A percentile compares a stretch with the other conserved stretches of the same genome.
Evolutionary conservation across 2,888 invertebrate species (phyloP).

Genomic region (Melolontha melolontha): DNA sequence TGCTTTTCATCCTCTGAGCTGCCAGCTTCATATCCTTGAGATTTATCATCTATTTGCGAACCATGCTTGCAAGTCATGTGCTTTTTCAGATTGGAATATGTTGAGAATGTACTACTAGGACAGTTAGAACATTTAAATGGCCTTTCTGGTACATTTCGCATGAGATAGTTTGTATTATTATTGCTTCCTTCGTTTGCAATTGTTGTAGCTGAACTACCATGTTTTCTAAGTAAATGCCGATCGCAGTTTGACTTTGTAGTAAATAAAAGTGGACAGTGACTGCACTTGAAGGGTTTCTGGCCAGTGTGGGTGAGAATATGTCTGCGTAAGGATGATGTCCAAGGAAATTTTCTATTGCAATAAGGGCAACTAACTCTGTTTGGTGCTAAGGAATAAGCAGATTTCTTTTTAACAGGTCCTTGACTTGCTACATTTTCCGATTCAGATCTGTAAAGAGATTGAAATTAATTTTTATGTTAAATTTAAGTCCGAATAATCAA

Average conservation of each 20-base stretch:
- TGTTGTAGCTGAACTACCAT: constrained; percentile 71
- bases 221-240: constrained; percentile 90
- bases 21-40: constrained; percentile 65
- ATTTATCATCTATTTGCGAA: constrained; percentile 64
- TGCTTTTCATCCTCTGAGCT: constrained; percentile 65
- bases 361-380: constrained; percentile 94
- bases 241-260: constrained; percentile 98
- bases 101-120: constrained; percentile 86
- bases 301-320: constrained; percentile 96
- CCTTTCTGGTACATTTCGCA: constrained; percentile 79
- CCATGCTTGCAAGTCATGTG: constrained; percentile 82
- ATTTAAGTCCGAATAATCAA: too few relatives aligned
- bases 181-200: constrained; percentile 58
- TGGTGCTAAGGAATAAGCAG: constrained; percentile 94
- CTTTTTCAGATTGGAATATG: constrained; percentile 82
- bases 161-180: constrained; percentile 65
- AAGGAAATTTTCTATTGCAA: constrained; percentile 94
- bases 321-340: constrained; percentile 95
- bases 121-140: constrained; percentile 85
- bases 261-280: constrained; percentile 91
- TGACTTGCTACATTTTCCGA: constrained; percentile 69
- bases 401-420: constrained; percentile 83
- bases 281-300: constrained; percentile 96
- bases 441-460: constrained; percentile 71
- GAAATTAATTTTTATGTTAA: background rate